Conservation (phyloP, 2,888 invertebrate genomes). For the Dicranocentrus wangi region DNA sequence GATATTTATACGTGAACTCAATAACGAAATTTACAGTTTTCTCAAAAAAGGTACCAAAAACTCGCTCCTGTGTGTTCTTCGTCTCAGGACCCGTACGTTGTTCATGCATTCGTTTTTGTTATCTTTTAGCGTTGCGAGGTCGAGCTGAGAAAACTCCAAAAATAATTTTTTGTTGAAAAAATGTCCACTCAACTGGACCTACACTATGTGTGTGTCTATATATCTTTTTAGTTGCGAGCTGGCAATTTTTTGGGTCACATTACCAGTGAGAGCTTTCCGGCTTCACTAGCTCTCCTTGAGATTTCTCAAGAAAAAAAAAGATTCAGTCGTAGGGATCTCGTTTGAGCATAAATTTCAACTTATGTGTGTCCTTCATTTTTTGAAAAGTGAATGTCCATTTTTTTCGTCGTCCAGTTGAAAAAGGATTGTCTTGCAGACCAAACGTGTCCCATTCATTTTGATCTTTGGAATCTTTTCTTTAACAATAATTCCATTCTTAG, state of each 20-base stretch:
- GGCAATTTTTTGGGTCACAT: slow-evolving; percentile 56
- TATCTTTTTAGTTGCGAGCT: slow-evolving; percentile 53
- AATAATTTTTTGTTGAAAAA: slow-evolving; percentile 55
- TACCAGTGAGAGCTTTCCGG: slow-evolving; percentile 39
- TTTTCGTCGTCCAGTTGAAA: slow-evolving; percentile 38
- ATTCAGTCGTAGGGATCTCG: slow-evolving; percentile 12
- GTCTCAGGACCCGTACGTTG: too few relatives aligned
- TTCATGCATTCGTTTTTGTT: slow-evolving; percentile 1
- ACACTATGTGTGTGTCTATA: slow-evolving; percentile 27
- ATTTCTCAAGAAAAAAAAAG: slow-evolving; percentile 15
- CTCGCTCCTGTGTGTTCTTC: not conserved
- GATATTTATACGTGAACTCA: slow-evolving; percentile 14
- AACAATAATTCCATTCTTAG: slow-evolving; percentile 15
- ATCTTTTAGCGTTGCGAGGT: slow-evolving; percentile 31
- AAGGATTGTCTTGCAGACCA: slow-evolving; percentile 47
- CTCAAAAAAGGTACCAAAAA: slow-evolving; percentile 16
- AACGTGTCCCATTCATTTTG: slow-evolving; percentile 35
- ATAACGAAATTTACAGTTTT: slow-evolving; percentile 46
- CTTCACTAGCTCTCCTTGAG: slow-evolving; percentile 28
- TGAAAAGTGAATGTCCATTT: slow-evolving; percentile 28
- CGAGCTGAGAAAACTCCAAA: slow-evolving; percentile 42
- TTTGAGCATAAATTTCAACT: too few relatives aligned
- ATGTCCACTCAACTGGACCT: slow-evolving; percentile 35
- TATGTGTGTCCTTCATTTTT: slow-evolving; percentile 37
- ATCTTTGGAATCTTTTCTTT: slow-evolving; percentile 18